Base-by-base conservation (phyloP, 2,888 invertebrate genomes). In the Drosophila niveifrons region DNA sequence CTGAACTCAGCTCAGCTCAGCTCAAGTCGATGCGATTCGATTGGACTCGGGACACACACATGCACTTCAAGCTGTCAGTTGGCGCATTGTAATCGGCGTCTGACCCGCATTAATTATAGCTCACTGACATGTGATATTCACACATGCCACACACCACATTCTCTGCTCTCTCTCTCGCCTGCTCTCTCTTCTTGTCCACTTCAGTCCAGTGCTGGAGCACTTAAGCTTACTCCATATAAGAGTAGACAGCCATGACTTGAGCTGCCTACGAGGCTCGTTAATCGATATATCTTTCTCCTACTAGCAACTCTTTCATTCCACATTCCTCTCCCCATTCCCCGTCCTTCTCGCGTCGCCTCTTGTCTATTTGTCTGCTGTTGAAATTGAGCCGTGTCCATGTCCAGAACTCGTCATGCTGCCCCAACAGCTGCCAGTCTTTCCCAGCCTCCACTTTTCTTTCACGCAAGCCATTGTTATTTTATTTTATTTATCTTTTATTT, bases 1-100 rank as follows among this genome's bases (percentile, higher is more conserved):
- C 18, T 43, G 28, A 34, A 13, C 18, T 47, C 47, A 36, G 15
- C 10, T 43, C 36, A 34, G 10, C 31, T 46, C 15, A 29, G 23
- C 44, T 34, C 39, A 13, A 13, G 28, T 56, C 57, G 47, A 55
- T 17, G 55, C 17, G 55, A 62, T 52, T 52, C 58, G 62, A 52
- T 53, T 65, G 47, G 56, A 53, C 51, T 75, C 51, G 76, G 66
- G 67, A 67, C 75, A 73, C 63, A 77, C 78, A 78, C 68, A 72
- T 79, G 75, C 88, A 85, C 83, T 84, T 82, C 70, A 88, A 72
- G 83, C 83, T 84, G 88, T 84, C 83, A 84, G 88, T 77, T 80
- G 82, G 87, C 80, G 87, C 85, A 88, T 87, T 87, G 89, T 88
- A 88, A 85, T 88, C 89, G 85, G 87, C 82, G 80, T 84, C 89